Percentiles rank a stretch among this genome's conserved stretches.
Evolutionary conservation across 2,888 invertebrate species (phyloP).

Genomic region (Alloscopus bannaensis): DNA sequence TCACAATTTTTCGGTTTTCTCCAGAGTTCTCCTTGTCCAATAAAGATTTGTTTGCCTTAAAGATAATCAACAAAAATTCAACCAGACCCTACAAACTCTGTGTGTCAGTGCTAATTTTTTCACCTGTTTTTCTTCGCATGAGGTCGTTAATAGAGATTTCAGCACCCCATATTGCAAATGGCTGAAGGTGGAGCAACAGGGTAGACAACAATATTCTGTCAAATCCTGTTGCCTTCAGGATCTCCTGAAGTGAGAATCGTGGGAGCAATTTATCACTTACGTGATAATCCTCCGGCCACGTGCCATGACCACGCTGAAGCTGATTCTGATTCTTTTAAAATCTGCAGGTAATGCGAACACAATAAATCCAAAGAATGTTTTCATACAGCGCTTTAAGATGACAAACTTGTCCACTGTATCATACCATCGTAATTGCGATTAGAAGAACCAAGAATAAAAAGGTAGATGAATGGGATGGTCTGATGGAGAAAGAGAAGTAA

Average conservation of each 20-base stretch:
- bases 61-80: too few species aligned
- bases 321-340: slow-evolving; percentile 45
- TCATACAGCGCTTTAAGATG: too few species aligned
- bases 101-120: not conserved
- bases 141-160: not conserved
- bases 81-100: not conserved
- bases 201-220: not conserved
- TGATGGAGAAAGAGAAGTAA: too few species aligned
- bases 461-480: too few species aligned
- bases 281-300: slow-evolving; percentile 11
- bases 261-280: not conserved
- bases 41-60: too few species aligned
- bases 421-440: too few species aligned
- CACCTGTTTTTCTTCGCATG: not conserved
- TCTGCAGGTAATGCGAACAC: too few species aligned
- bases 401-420: too few species aligned
- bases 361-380: too few species aligned
- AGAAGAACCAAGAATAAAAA: too few species aligned
- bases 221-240: not conserved
- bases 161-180: not conserved
- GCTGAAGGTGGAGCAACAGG: not conserved
- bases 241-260: not conserved
- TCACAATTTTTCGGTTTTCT: too few species aligned
- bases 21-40: too few species aligned
- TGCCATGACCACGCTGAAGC: slow-evolving; percentile 49